A percentile compares a stretch with the other conserved stretches of the same genome.
phyloP scores from a whole-genome alignment of 2,113 vertebrate genomes.

The Macrotis lagotis region DNA sequence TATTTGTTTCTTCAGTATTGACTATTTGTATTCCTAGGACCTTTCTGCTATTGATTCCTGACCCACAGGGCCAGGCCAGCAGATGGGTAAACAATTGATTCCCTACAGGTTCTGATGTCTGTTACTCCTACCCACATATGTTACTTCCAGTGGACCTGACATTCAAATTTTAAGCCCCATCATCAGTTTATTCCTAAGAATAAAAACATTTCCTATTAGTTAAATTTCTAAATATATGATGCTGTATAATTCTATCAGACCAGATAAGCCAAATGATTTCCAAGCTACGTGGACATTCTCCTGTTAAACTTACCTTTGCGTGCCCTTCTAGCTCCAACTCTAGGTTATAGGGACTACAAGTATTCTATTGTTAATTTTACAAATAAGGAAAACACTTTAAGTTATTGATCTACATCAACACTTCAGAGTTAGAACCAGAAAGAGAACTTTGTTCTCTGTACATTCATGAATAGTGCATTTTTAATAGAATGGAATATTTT shows the following conservation, averaged over 20 bases:
- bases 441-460: not conserved
- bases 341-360: not conserved
- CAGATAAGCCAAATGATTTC: not conserved
- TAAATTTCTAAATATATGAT: not conserved
- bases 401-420: not conserved
- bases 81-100: not conserved
- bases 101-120: not conserved
- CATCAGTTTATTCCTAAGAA: not conserved
- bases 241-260: not conserved
- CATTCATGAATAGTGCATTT: not conserved
- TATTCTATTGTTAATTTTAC: not conserved
- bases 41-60: not conserved
- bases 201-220: not conserved
- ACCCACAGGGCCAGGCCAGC: not conserved
- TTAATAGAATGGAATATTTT: not conserved
- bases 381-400: not conserved
- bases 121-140: not conserved
- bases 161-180: not conserved
- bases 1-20: not conserved
- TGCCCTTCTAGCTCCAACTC: not conserved
- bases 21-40: not conserved
- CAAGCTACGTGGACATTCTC: not conserved
- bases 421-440: not conserved
- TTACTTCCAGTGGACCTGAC: not conserved
- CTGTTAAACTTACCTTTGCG: not conserved